Base-by-base conservation (phyloP, 1,140 invertebrate species). In the Delia radicum region DNA sequence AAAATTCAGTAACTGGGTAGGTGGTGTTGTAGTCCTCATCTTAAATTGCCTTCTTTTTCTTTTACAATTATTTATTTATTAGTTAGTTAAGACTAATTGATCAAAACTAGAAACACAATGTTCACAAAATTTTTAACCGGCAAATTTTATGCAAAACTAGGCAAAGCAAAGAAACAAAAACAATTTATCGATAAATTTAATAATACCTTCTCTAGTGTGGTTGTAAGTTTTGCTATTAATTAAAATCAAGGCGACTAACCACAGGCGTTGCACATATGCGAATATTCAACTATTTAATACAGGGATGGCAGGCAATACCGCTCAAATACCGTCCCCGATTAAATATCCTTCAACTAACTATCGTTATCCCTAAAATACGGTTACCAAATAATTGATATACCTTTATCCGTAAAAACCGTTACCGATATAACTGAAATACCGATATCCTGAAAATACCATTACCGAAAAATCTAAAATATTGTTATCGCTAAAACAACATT, bases 1-100 rank as follows among this genome's bases (percentile, higher is more conserved):
- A 6, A 85, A 28, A 8, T 31, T 42, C 13, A 85, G 73, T 1
- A 77, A 72, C 37, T 83, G 80, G 21, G 79, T 76, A 2, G 82
- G 79, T 8, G 79, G 71, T 6, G 77, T 77, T 3, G 63, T 55
- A 26, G 75, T 29, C 33, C 55, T 28, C 73, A 74, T 71, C n/a
- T 61, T 73, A 12, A 61, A 55, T 29, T 8, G 1, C 1, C 4
- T 18, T 61, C 1, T 28, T 8, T 65, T 65, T 2, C 24, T 31
- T 18, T 65, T 29, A 65, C 28, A 3, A 24, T 21, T 24, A 55
- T 24, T 21, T 21, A 55, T 42, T 13, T 42, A 10, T 13, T 42
- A 15, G 3, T 15, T 10, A 13, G 37, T 13, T 13, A 13, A 42
- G 31, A 42, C 3, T 42, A 24, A 2, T 37, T 7, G 33, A 37